phyloP scores from a whole-genome alignment of 2,113 vertebrate species.

The Thymallus thymallus region DNA sequence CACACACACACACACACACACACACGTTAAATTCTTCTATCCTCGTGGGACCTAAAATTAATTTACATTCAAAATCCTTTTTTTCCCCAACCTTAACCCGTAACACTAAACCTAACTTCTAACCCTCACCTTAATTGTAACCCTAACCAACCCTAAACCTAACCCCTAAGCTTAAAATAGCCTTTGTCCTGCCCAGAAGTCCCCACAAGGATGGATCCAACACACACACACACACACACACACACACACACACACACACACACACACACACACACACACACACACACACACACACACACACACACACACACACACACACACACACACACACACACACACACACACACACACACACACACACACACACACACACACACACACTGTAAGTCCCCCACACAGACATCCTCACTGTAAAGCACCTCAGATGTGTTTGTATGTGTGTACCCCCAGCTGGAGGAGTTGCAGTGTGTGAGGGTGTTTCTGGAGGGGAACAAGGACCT shows the following conservation, averaged over 20 bases:
- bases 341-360: background rate
- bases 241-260: background rate
- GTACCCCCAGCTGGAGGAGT: slow-evolving; percentile 20
- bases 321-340: background rate
- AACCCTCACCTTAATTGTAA: no score
- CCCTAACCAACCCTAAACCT: no score
- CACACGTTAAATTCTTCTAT: background rate
- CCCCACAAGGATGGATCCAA: no score
- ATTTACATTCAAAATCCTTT: no score
- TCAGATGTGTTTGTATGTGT: background rate
- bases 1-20: background rate
- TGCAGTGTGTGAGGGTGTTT: slow-evolving; percentile 37
- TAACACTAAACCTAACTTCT: no score
- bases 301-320: background rate
- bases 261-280: background rate
- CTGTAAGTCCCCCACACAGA: no score
- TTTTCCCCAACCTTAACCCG: no score
- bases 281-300: background rate
- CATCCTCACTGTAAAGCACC: background rate
- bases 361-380: background rate
- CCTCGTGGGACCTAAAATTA: no score
- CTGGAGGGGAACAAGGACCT: slow-evolving; percentile 55
- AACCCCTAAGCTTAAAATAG: no score
- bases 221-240: background rate
- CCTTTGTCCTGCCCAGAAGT: no score